Conservation (phyloP, 2,113 vertebrate genomes). For the Xiphophorus couchianus region DNA sequence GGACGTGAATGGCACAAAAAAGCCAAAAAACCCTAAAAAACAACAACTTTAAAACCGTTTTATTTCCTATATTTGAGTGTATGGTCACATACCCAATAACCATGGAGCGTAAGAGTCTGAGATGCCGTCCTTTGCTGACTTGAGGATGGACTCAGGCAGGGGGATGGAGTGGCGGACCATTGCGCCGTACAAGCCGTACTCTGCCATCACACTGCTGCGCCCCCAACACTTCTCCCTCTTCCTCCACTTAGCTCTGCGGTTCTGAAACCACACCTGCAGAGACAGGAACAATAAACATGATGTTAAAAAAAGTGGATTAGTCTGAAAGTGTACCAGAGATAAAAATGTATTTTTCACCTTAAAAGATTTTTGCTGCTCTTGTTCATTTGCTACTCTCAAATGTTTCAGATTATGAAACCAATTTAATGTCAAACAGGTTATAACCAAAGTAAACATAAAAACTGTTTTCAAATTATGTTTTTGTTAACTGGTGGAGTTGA, state of each 20-base stretch:
- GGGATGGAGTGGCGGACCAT: slow-evolving; percentile 99
- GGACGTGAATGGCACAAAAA: too few relatives aligned
- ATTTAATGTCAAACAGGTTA: neutral
- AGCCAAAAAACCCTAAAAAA: too few relatives aligned
- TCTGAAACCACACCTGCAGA: slow-evolving; percentile 97
- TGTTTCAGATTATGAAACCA: neutral
- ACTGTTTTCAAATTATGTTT: neutral
- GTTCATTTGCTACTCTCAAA: neutral
- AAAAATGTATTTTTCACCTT: neutral
- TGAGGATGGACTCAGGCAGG: slow-evolving; percentile 96
- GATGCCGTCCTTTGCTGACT: slow-evolving; percentile 96
- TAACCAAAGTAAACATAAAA: neutral
- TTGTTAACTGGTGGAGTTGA: too few relatives aligned
- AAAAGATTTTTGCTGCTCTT: neutral
- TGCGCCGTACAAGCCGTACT: slow-evolving; percentile 95
- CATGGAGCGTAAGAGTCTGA: slow-evolving; percentile 98
- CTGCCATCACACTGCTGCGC: slow-evolving; percentile 97
- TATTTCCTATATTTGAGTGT: neutral
- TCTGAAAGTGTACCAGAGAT: neutral
- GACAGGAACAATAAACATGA: neutral
- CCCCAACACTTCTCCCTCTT: slow-evolving; percentile 99
- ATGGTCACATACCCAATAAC: slow-evolving; percentile 89
- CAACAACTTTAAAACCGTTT: too few relatives aligned
- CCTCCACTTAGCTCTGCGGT: slow-evolving; percentile 97
- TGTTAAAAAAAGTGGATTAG: neutral